Base-by-base conservation (phyloP, 2,113 vertebrate genomes). In the Etheostoma spectabile region DNA sequence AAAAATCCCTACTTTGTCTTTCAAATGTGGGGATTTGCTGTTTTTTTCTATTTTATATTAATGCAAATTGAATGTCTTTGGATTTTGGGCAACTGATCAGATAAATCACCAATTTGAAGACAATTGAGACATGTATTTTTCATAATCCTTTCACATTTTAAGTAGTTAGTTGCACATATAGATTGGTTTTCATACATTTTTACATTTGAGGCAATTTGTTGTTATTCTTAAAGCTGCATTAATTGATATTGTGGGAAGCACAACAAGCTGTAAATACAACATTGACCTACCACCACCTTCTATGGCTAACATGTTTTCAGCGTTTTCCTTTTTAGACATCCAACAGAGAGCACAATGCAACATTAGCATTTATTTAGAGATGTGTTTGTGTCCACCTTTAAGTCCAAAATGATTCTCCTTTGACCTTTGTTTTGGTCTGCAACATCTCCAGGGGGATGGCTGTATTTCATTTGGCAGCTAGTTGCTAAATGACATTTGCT, bases 231-330 rank as follows among this genome's bases (percentile, higher is more conserved):
- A 53, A 53, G 13, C 30, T 38, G 49, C 49, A n/a, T 53, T 53
- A 1, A 38, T 53, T 53, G 12, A 51, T 19, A 35, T 67, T 67
- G 27, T 51, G 48, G 64, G 48, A 19, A 68, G 65, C 65, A 68
- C 22, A 67, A 42, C 18, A 53, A 69, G 33, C 46, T 55, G 57
- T 71, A 18, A 70, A 52, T 49, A 62, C 66, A 53, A 30, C 49
- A 30, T 0, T 80, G 68, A 57, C 1, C 35, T 48, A 35, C 48
- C 22, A 71, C 10, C 0, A 71, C 21, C 30, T 21, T 56, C 15
- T 30, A 57, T 21, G n/a, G 30, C 16, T 30, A 30, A 49, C 5
- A 52, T 30, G 38, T 62, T 4, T 12, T n/a, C 33, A 53, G 24
- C 62, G 21, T 24, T n/a, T 49, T n/a, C 18, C 7, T 73, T 48